Evolutionary conservation across 2,113 vertebrate genomes (phyloP).

Genomic region (Mohoua ochrocephala): DNA sequence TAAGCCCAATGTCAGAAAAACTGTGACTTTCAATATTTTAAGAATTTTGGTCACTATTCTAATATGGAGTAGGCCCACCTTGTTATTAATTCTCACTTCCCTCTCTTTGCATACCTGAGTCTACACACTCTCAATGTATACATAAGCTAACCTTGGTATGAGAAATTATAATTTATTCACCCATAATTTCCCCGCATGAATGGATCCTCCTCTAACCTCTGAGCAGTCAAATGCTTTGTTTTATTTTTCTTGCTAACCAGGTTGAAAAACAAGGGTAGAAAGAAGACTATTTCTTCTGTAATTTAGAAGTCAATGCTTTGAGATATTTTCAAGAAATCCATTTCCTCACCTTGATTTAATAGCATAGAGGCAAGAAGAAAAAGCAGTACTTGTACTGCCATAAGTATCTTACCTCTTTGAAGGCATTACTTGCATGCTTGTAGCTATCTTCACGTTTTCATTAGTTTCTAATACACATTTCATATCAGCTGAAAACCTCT

Average conservation of each 20-base stretch:
- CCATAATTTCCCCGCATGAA: neutral
- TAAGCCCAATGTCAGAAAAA: neutral
- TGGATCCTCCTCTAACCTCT: neutral
- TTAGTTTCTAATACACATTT: neutral
- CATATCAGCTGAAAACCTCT: neutral
- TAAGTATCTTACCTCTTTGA: neutral
- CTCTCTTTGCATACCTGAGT: neutral
- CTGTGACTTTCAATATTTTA: neutral
- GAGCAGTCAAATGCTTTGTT: neutral
- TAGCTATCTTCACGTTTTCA: neutral
- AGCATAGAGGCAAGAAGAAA: neutral
- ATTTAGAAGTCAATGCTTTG: neutral
- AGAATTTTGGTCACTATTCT: neutral
- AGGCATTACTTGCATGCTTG: neutral
- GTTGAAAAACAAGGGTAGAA: neutral
- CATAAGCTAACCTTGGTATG: neutral
- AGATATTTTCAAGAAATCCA: neutral
- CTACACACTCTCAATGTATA: neutral
- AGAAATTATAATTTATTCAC: neutral
- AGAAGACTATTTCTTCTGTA: neutral
- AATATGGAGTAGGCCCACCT: neutral
- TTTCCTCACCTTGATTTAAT: neutral
- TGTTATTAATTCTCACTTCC: neutral
- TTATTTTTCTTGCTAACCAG: neutral
- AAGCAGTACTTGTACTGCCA: neutral